phyloP scores from a whole-genome alignment of 2,888 invertebrate genomes.

The Diploptera punctata region DNA sequence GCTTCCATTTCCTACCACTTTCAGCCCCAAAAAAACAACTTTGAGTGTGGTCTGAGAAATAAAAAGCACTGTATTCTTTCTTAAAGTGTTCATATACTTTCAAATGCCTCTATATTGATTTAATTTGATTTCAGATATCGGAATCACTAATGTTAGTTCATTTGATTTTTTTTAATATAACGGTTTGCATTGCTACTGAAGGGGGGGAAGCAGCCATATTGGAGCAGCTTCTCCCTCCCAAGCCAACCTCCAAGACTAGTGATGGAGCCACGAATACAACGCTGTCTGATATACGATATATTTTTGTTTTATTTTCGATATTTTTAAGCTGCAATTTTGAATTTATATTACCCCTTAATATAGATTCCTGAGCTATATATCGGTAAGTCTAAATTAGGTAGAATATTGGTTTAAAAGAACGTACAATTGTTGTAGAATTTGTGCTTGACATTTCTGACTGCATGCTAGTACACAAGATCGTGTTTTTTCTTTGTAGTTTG shows the following conservation, averaged over 20 bases:
- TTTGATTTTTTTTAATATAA: not conserved
- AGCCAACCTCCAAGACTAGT: conserved; percentile 14
- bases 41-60: conserved; percentile 6
- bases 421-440: conserved; percentile 16
- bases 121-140: not conserved
- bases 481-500: conserved; percentile 9
- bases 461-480: conserved; percentile 15
- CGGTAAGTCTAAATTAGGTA: conserved; percentile 14
- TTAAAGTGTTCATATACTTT: not conserved
- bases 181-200: not conserved
- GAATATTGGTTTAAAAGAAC: not conserved
- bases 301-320: not conserved
- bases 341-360: not conserved
- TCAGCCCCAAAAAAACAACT: conserved; percentile 17
- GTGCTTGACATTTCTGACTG: conserved; percentile 22
- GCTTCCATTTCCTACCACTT: conserved; percentile 20
- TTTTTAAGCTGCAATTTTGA: not conserved
- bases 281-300: not conserved
- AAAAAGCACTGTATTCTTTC: not conserved
- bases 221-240: not conserved
- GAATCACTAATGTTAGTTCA: not conserved
- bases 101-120: not conserved
- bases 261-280: conserved; percentile 18
- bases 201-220: conserved; percentile 23
- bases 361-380: not conserved